Conservation (phyloP, 2,797 vertebrate species). For the Glyptemys insculpta region DNA sequence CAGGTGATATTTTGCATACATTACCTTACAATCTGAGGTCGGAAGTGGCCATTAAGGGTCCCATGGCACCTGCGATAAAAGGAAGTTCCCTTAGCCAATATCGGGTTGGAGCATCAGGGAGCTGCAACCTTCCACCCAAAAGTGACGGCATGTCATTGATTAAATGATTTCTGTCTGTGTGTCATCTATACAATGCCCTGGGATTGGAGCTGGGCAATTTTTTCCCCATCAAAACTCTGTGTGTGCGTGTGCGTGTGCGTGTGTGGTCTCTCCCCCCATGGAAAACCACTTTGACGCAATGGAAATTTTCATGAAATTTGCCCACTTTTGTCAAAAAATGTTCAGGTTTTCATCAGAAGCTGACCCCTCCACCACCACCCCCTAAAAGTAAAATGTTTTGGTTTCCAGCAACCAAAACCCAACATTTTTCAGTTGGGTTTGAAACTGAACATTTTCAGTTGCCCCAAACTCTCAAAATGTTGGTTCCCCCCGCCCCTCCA, state of each 20-base stretch:
- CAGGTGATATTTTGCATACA: background rate
- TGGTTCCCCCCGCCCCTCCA: background rate
- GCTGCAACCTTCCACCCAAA: background rate
- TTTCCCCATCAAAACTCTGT: background rate
- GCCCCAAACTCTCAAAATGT: background rate
- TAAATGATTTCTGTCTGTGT: background rate
- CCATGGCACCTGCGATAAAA: background rate
- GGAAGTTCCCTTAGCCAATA: background rate
- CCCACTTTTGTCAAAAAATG: background rate
- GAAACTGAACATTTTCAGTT: background rate
- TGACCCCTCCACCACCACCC: background rate
- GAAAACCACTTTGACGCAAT: no score
- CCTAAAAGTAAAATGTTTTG: background rate
- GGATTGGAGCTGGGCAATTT: background rate
- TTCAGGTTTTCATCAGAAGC: background rate
- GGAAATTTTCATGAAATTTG: background rate
- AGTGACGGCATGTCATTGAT: background rate
- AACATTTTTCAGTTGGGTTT: background rate
- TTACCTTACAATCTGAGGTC: no score
- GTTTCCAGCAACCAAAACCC: background rate
- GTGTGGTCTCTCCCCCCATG: no score
- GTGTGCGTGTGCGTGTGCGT: no score
- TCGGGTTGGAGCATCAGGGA: background rate
- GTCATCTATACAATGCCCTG: background rate
- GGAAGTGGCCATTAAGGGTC: no score